Evolutionary conservation across 1,140 invertebrate genomes (phyloP), one percentile per base, ranked within the genome.

Genomic region (Harpegnathos saltator): DNA sequence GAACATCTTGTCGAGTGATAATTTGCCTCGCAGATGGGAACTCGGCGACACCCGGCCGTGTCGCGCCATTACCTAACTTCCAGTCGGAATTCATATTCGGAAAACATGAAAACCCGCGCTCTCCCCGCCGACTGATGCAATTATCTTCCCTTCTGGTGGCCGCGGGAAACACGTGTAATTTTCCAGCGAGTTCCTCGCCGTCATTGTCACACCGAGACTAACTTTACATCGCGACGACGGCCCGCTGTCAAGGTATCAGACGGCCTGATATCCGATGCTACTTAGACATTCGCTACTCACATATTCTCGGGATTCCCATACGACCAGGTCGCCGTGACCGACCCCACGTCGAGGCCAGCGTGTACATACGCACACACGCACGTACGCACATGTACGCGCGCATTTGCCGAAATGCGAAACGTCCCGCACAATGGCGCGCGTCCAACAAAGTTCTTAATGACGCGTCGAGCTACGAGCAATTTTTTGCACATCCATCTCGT

Each of bases 201-300:
- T 85, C 72, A 62, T 88, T 85, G 65, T 88, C 77, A 85, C 68
- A n/a, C 5, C 73, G 29, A 52, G 65, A 85, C 66, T 83, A 82
- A 73, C 66, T 88, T 85, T 73, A 19, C 59, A 33, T 44, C 52
- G 54, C 44, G 77, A 63, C 78, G 72, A 65, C 66, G 50, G 38
- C 59, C 56, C 54, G 48, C 56, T 63, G 78, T 89, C 62, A 65
- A 50, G 74, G 87, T 61, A 69, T 52, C 52, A 29, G 69, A 44
- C 78, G 19, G 19, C 33, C 50, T 73, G 82, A 89, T 82, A 82
- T 68, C 61, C 65, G 63, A 89, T 69, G 68, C 82, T 89, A 80
- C 85, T 89, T 89, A 89, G 88, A 89, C 88, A 89, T 89, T 89
- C 88, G 54, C 88, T 89, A 24, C 73, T 89, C 74, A 81, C 85